These are phyloP conservation scores for Poeciliopsis turneri DNA, from an alignment of 2,797 vertebrate species.

Conservation along the genomic window DNA sequence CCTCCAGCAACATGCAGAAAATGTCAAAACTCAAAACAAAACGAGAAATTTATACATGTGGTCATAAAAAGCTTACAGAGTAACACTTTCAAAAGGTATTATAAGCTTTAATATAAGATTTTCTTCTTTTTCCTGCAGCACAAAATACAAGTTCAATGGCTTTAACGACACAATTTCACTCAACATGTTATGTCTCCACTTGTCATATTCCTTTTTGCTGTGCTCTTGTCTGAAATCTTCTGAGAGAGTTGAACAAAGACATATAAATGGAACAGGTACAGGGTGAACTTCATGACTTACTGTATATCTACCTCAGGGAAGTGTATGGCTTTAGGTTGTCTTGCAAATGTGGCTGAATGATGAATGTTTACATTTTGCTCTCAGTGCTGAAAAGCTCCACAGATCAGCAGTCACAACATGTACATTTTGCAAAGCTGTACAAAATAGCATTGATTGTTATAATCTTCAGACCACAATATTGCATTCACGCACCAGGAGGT, in stretches of 20 bases:
- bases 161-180: slow-evolving; percentile 68
- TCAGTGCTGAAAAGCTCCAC: slow-evolving; percentile 80
- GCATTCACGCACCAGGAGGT: slow-evolving; percentile 77
- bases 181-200: slow-evolving; percentile 49
- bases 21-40: slow-evolving; percentile 52
- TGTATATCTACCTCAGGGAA: slow-evolving; percentile 74
- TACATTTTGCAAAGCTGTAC: slow-evolving; percentile 82
- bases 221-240: slow-evolving; percentile 73
- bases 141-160: slow-evolving; percentile 73
- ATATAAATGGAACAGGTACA: slow-evolving; percentile 58
- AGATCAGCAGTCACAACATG: slow-evolving; percentile 82
- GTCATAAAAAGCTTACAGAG: slow-evolving; percentile 66
- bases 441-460: slow-evolving; percentile 83
- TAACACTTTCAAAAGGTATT: slow-evolving; percentile 72
- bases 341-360: slow-evolving; percentile 73
- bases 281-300: slow-evolving; percentile 54
- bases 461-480: slow-evolving; percentile 81
- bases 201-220: slow-evolving; percentile 60
- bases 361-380: slow-evolving; percentile 76
- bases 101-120: slow-evolving; percentile 71
- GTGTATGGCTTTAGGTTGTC: slow-evolving; percentile 84
- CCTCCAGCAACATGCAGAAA: slow-evolving; percentile 65
- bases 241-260: slow-evolving; percentile 62
- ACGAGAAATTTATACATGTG: slow-evolving; percentile 49
- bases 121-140: slow-evolving; percentile 58